Evolutionary conservation across 2,113 vertebrate species (phyloP).

Genomic region (Serilophus lunatus): DNA sequence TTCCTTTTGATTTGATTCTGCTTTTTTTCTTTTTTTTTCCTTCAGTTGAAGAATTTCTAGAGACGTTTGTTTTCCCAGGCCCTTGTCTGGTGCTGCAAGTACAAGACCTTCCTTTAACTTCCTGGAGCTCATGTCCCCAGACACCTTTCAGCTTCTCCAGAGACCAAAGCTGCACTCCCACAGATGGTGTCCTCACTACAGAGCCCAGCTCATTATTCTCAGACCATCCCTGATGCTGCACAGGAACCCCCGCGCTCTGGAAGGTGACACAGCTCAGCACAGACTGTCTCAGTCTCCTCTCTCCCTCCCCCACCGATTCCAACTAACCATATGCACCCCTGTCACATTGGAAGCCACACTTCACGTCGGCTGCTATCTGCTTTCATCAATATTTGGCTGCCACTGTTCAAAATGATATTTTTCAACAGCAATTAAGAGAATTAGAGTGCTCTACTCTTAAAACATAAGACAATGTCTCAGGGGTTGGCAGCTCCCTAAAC

Average conservation of each 20-base stretch:
- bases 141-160: neutral
- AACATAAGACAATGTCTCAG: neutral
- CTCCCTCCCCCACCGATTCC: neutral
- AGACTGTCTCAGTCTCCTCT: constrained; percentile 23
- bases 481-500: neutral
- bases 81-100: neutral
- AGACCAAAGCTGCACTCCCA: neutral
- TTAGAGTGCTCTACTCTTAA: neutral
- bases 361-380: neutral
- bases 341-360: neutral
- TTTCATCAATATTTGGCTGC: neutral
- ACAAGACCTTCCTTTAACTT: neutral
- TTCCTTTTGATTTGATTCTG: neutral
- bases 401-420: neutral
- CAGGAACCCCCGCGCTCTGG: neutral
- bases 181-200: neutral
- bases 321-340: accelerated
- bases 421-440: neutral
- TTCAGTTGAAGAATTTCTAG: neutral
- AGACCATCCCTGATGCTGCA: neutral
- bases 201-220: neutral
- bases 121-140: neutral
- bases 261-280: constrained; percentile 38
- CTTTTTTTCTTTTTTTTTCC: neutral
- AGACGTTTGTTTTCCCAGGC: constrained; percentile 16